Evolutionary conservation across 2,888 invertebrate genomes (phyloP), one percentile per base, ranked within the genome.

Genomic region (Hylaea fasciaria): DNA sequence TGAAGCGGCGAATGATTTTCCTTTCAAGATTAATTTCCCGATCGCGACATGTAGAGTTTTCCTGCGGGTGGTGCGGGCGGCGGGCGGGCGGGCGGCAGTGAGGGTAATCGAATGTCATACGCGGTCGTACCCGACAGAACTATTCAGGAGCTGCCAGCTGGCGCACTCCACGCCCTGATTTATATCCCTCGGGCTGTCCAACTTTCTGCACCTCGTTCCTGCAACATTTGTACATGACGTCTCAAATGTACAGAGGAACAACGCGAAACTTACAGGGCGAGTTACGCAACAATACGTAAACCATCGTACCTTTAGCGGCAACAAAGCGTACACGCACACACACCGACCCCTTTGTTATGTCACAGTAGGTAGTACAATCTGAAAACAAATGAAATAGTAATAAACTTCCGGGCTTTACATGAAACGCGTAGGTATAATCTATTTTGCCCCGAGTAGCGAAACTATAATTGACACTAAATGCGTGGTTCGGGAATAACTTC

Each of bases 141-240:
- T 85, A 87, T 85, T 84, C 83, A 80, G 78, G 71, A 78, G 74
- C 78, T 79, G 83, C 83, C 84, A 82, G 82, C 82, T 79, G 84
- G 78, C 80, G 82, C 81, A 75, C 78, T 80, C 80, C 70, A 71
- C 78, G 77, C 76, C 74, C 77, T 88, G 88, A 91, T 91, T 91
- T 91, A 91, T 90, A 81, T 85, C 81, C 78, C 79, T 78, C 74
- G 79, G 72, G 77, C 84, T 84, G 87, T 85, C 87, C 85, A 88
- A 90, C 86, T 90, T 90, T 89, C 87, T 84, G 86, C 88, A 87
- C 89, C 89, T 86, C 84, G 87, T 86, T 85, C 80, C 81, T 82
- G 87, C 79, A 84, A 83, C 91, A 90, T 82, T 86, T 89, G 91
- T 85, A 84, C 83, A 80, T 81, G 91, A 87, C 89, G 78, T 83